phyloP scores from a whole-genome alignment of 2,797 vertebrate species.

The Micrastur ruficollis region DNA sequence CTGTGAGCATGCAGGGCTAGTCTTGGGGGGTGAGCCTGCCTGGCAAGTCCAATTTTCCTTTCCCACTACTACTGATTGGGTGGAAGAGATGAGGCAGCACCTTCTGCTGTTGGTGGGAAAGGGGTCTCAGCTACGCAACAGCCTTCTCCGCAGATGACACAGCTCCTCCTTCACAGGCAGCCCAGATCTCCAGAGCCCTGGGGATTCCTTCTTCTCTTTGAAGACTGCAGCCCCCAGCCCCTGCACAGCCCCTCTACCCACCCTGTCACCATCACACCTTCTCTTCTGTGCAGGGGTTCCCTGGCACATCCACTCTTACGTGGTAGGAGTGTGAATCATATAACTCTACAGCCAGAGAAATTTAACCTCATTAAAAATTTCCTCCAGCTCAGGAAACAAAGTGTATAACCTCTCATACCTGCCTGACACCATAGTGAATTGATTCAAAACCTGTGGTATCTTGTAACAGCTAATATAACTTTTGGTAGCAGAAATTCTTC shows the following conservation, averaged over 20 bases:
- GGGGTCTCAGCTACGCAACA: accelerated
- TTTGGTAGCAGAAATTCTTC: not conserved
- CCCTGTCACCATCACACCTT: not conserved
- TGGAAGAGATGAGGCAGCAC: not conserved
- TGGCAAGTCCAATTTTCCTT: not conserved
- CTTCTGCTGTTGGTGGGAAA: not conserved
- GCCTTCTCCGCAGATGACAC: not conserved
- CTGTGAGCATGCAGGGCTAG: not conserved
- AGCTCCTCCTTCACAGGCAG: not conserved
- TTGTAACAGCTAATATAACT: not conserved
- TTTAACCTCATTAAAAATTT: not conserved
- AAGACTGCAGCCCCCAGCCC: not conserved
- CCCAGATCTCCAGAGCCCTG: not conserved
- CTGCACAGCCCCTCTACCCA: too few relatives aligned
- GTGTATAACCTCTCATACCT: not conserved
- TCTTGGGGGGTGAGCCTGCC: not conserved
- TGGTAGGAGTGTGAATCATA: not conserved
- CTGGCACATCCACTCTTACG: accelerated
- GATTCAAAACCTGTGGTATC: not conserved
- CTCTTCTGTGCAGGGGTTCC: not conserved
- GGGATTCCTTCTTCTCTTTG: not conserved
- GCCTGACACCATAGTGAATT: not conserved
- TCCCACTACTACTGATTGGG: not conserved
- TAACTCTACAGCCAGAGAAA: not conserved
- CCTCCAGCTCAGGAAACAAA: not conserved